Evolutionary conservation across 2,113 vertebrate species (phyloP).

Genomic region (Saccopteryx leptura): DNA sequence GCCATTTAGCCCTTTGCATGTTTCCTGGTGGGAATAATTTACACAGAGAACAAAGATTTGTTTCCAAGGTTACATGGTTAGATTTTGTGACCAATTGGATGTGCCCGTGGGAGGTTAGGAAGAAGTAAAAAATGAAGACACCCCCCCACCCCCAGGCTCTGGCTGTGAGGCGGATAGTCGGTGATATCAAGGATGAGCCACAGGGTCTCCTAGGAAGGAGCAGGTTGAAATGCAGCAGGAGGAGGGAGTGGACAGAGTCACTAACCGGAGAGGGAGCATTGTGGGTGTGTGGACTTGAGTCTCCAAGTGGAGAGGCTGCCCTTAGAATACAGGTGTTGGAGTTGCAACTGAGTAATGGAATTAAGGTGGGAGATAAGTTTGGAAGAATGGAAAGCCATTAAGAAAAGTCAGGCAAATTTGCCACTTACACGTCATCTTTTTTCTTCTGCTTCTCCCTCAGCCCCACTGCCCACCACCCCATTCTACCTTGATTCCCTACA

Average conservation of each 20-base stretch:
- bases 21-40: neutral
- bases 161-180: neutral
- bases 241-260: too few relatives aligned
- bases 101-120: neutral
- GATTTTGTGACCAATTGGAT: neutral
- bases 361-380: neutral
- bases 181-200: neutral
- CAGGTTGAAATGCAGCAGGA: neutral
- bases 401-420: neutral
- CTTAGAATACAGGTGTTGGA: neutral
- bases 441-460: neutral
- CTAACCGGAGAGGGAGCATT: neutral
- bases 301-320: neutral
- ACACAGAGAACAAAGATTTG: neutral
- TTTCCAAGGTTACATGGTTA: neutral
- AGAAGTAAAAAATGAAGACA: neutral
- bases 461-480: accelerated
- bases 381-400: neutral
- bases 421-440: neutral
- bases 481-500: neutral
- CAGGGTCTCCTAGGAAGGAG: neutral
- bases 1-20: neutral
- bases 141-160: neutral
- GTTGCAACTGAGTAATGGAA: neutral
- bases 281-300: neutral